A percentile compares a stretch with the other conserved stretches of the same genome.
Conservation (phyloP, 1,140 invertebrate genomes). For the Streblospio benedicti region DNA sequence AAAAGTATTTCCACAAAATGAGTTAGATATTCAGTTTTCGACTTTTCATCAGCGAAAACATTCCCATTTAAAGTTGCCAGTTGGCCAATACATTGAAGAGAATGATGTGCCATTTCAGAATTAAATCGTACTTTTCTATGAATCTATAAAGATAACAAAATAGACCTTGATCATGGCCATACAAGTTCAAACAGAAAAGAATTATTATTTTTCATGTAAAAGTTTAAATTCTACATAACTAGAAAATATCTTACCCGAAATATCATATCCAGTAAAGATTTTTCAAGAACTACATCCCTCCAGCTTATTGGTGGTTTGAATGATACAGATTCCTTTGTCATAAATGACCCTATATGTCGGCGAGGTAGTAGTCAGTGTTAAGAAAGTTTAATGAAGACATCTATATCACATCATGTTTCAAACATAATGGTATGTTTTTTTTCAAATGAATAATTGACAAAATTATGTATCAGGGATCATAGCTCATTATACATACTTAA, state of each 20-base stretch:
- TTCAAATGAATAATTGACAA: no score
- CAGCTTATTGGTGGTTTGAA: conserved; percentile 50
- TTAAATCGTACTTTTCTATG: conserved; percentile 71
- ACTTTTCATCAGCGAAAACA: conserved; percentile 55
- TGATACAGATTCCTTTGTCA: conserved; percentile 30
- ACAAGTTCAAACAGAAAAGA: neutral
- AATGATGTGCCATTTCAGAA: conserved; percentile 64
- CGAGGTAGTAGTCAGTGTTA: conserved; percentile 5
- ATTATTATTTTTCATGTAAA: neutral
- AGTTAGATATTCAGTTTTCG: conserved; percentile 60
- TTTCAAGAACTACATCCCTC: conserved; percentile 67
- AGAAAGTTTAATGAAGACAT: no score
- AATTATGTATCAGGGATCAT: no score
- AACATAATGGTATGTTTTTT: no score
- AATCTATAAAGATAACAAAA: conserved; percentile 49
- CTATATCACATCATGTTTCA: no score
- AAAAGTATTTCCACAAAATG: conserved; percentile 59
- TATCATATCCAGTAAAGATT: conserved; percentile 64
- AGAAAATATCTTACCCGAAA: conserved; percentile 56
- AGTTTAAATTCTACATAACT: neutral
- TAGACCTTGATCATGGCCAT: neutral
- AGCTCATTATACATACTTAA: no score
- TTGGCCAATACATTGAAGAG: conserved; percentile 70
- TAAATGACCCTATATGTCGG: conserved; percentile 33
- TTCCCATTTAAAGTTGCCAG: conserved; percentile 66